Percentiles rank a stretch among this genome's conserved stretches.
These are phyloP conservation scores for Thereuonema tuberculata DNA, from an alignment of 1,140 invertebrate species.

Conservation along the genomic window DNA sequence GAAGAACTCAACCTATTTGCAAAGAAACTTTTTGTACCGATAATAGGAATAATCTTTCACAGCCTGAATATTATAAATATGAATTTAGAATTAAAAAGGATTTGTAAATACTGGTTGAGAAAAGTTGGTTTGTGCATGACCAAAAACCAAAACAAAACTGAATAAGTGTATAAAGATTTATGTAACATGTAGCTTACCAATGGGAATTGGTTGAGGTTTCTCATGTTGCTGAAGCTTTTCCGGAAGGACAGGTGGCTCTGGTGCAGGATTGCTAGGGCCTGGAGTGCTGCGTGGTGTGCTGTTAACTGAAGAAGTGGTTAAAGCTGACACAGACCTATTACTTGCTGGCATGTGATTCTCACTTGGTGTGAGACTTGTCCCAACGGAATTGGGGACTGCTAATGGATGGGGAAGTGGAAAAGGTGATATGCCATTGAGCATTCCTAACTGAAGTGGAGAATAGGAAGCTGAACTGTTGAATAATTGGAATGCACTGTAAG, in stretches of 20 bases:
- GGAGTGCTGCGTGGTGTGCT: background rate
- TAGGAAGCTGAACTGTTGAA: background rate
- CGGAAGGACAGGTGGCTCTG: constrained; percentile 7
- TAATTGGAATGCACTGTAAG: constrained; percentile 30
- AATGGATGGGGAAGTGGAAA: constrained; percentile 8
- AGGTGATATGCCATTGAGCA: constrained; percentile 8
- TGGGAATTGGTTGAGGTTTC: constrained; percentile 21
- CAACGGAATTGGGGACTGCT: background rate
- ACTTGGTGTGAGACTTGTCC: too few species aligned
- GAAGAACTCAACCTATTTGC: too few species aligned
- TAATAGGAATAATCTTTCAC: too few species aligned
- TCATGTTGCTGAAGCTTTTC: constrained; percentile 22
- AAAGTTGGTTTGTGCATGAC: too few species aligned
- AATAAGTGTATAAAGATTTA: too few species aligned
- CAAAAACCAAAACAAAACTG: too few species aligned
- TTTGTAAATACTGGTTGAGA: too few species aligned
- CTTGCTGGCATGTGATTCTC: too few species aligned
- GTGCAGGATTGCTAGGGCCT: background rate
- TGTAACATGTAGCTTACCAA: constrained; percentile 17
- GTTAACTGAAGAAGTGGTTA: background rate
- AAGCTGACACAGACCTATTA: background rate
- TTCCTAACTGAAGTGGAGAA: background rate
- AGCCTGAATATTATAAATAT: too few species aligned
- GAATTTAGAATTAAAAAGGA: too few species aligned
- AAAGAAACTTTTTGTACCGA: too few species aligned